phyloP scores from a whole-genome alignment of 1,140 invertebrate species.

The Anadara kagoshimensis region DNA sequence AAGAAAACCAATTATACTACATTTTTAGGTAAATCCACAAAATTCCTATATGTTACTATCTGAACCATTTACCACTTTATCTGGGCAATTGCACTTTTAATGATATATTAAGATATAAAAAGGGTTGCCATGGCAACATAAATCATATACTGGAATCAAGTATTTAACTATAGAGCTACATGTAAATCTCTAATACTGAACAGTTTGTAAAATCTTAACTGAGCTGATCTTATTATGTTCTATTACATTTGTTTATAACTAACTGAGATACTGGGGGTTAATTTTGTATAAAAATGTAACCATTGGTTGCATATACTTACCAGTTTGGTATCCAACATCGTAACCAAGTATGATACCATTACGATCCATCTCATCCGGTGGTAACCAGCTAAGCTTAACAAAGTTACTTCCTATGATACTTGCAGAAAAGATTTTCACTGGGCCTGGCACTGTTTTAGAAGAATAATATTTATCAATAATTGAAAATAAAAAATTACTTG shows the following conservation, averaged over 20 bases:
- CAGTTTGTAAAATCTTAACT: no score
- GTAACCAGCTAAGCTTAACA: slow-evolving; percentile 90
- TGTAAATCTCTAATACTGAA: no score
- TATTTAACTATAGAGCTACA: no score
- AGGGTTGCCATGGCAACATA: not conserved
- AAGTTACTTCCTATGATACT: slow-evolving; percentile 92
- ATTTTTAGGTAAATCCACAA: no score
- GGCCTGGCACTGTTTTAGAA: slow-evolving; percentile 84
- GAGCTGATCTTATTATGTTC: no score
- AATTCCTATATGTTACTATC: no score
- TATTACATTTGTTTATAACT: not conserved
- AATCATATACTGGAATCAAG: no score
- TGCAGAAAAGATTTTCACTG: slow-evolving; percentile 87
- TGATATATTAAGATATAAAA: no score
- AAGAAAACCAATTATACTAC: no score
- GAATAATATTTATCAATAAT: not conserved
- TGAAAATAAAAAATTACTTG: not conserved
- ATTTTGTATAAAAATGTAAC: not conserved
- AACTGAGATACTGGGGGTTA: no score
- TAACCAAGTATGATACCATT: slow-evolving; percentile 96
- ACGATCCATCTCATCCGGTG: slow-evolving; percentile 84
- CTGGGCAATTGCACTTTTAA: no score
- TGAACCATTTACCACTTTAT: no score
- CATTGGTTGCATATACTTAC: slow-evolving; percentile 75
- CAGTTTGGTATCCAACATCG: slow-evolving; percentile 90